These are phyloP conservation scores for Temnothorax unifasciatus DNA, from an alignment of 2,888 invertebrate species.

Conservation along the genomic window DNA sequence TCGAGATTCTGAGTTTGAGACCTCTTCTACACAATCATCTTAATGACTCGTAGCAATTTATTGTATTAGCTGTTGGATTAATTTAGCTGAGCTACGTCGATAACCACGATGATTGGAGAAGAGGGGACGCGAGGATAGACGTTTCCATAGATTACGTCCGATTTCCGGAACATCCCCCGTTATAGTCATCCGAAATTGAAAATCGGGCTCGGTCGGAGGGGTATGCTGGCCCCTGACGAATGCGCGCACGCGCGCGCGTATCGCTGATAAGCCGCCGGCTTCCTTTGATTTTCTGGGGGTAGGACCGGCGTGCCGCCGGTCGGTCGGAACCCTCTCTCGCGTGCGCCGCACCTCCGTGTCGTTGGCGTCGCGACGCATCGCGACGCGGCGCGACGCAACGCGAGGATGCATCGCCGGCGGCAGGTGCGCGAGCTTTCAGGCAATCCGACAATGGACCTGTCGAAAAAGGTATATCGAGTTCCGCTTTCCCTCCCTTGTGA, in stretches of 20 bases:
- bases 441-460: neutral
- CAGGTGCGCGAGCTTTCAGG: conserved; percentile 47
- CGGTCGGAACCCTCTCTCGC: conserved; percentile 15
- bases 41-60: neutral
- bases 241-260: conserved; percentile 12
- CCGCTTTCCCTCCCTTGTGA: neutral
- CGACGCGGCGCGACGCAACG: conserved; percentile 1
- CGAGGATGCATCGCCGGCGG: conserved; percentile 42
- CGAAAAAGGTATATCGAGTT: neutral
- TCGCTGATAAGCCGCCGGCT: conserved; percentile 43
- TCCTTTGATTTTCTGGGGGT: conserved; percentile 45
- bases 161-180: neutral
- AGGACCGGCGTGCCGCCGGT: conserved; percentile 24
- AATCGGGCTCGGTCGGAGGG: neutral
- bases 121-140: neutral
- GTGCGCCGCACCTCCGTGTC: conserved; percentile 35
- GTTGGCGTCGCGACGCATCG: conserved; percentile 50
- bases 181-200: neutral
- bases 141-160: neutral
- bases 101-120: neutral
- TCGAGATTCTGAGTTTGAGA: neutral
- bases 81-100: neutral
- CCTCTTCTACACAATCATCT: neutral
- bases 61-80: neutral
- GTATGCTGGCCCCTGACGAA: neutral